These are phyloP conservation scores for Cenopis cana DNA, from an alignment of 2,888 invertebrate species.

Conservation along the genomic window DNA sequence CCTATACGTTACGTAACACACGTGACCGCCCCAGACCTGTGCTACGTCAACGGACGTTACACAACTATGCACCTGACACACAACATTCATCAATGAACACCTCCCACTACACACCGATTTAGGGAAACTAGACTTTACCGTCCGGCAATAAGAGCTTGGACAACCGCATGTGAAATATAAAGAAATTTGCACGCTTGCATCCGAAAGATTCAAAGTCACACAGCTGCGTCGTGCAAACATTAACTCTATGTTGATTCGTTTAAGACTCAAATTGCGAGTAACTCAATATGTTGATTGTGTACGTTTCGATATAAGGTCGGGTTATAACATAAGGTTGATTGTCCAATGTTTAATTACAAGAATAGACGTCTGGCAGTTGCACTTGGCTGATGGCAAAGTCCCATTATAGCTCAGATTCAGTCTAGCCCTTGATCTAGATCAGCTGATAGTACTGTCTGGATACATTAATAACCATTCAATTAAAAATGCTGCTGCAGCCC, in stretches of 20 bases:
- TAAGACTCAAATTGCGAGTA: conserved; percentile 7
- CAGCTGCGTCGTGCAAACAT: not conserved
- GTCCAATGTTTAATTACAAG: conserved; percentile 62
- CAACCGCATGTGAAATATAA: not conserved
- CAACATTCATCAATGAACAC: conserved; percentile 38
- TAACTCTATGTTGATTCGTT: not conserved
- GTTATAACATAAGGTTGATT: conserved; percentile 56
- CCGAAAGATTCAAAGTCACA: not conserved
- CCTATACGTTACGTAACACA: conserved; percentile 18
- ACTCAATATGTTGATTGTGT: too few species aligned
- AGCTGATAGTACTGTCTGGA: conserved; percentile 54
- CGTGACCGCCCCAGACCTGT: conserved; percentile 7
- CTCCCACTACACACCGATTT: not conserved
- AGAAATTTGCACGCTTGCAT: not conserved
- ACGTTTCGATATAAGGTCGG: not conserved
- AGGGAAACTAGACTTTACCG: conserved; percentile 13
- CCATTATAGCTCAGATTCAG: conserved; percentile 71
- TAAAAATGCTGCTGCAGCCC: too few species aligned
- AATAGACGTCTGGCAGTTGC: conserved; percentile 76
- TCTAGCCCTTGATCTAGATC: conserved; percentile 78
- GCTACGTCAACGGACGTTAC: conserved; percentile 53
- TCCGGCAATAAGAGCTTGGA: not conserved
- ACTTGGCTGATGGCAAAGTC: conserved; percentile 76
- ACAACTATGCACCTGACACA: conserved; percentile 46
- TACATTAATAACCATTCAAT: conserved; percentile 22